Evolutionary conservation across 2,797 vertebrate species (phyloP), one percentile per base, ranked within the genome.

Genomic region (Microhierax caerulescens): DNA sequence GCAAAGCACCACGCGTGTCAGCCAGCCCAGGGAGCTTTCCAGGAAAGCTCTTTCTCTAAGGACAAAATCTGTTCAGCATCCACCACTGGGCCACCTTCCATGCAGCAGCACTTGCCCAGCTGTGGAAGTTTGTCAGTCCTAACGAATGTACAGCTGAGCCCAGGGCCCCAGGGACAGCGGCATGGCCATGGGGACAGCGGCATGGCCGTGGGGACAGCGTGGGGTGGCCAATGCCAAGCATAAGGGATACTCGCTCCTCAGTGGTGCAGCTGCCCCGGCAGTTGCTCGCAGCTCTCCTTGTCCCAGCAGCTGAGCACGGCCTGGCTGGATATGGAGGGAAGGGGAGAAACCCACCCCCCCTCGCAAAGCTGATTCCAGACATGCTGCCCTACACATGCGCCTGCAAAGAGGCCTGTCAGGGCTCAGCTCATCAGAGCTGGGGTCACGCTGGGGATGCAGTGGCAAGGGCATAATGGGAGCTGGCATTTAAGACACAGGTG

Each of bases 141-240:
- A 53, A n/a, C 0, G 3, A 34, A 5, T 0, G 1, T 17, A 19
- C 18, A 48, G 34, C 39, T 17, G 56, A 81, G 45, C 53, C 41
- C 27, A 23, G n/a, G 34, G n/a, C 16, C 28, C n/a, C 11, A 1
- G 22, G 36, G 5, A 19, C 0, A 3, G 64, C 2, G 2, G 41
- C 59, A 11, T 6, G 9, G 36, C 34, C 1, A 17, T 45, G 43
- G 43, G 43, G 43, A 45, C 17, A 18, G 43, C 19, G 3, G 25
- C 34, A 4, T 7, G 7, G 45, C 24, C 3, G 0, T 5, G 9
- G 53, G 41, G 37, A 6, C 2, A 1, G 54, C 0, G 1, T 0
- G 1, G 32, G 41, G 50, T 4, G 77, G 57, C 20, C 27, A 3
- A 50, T 3, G 16, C 10, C 1, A 2, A 43, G 82, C 18, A 41